Evolutionary conservation across 37 sponge, comb jelly and placozoan species (phyloP).

Genomic region (Bolinopsis microptera): DNA sequence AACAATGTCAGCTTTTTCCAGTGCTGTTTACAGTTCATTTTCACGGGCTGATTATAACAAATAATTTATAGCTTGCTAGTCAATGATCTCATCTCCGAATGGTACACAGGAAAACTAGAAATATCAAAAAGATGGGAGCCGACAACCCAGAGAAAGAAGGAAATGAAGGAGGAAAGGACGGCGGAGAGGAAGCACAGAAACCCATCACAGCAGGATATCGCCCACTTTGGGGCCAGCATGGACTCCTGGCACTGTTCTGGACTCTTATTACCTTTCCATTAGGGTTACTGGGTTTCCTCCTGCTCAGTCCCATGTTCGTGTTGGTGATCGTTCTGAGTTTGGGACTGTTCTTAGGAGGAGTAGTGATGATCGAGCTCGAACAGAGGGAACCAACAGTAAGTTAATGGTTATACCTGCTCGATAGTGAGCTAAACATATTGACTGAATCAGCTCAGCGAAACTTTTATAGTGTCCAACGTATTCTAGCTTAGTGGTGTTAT

Average conservation of each 20-base stretch:
- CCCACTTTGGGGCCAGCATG: neutral
- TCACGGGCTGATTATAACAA: no score
- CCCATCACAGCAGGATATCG: neutral
- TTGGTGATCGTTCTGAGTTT: neutral
- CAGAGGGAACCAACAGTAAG: neutral
- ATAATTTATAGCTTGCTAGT: no score
- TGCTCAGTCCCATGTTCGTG: constrained; percentile 18
- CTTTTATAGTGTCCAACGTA: no score
- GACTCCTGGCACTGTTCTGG: neutral
- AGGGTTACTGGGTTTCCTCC: neutral
- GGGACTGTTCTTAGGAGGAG: neutral
- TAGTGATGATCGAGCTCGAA: constrained; percentile 11
- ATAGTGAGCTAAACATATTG: no score
- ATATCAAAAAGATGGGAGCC: neutral
- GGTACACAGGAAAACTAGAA: neutral
- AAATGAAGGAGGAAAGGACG: neutral
- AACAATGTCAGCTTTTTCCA: no score
- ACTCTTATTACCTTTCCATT: neutral
- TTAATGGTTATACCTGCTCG: no score
- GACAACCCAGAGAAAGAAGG: neutral
- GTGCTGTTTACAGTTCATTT: no score
- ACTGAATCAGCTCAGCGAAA: no score
- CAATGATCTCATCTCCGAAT: no score
- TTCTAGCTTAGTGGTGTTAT: no score
- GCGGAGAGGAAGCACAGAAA: neutral